Base-by-base conservation (phyloP, 2,113 vertebrate species). In the Tapirus terrestris region DNA sequence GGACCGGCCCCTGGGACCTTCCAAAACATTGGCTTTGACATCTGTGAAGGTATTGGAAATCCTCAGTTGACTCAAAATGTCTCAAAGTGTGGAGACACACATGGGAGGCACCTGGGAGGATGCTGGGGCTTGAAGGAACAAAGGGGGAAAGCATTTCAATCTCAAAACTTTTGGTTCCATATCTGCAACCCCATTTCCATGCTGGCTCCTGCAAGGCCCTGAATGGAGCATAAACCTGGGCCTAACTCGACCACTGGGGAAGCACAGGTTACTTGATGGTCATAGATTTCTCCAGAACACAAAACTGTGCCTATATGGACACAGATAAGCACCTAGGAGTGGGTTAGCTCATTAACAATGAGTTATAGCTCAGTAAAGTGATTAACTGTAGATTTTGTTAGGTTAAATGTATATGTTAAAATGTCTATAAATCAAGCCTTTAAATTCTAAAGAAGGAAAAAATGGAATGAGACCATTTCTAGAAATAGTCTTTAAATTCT, bases 1-100 rank as follows among this genome's bases (percentile, higher is more conserved):
- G 29, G 17, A 36, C 3, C 53, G 10, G 11, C 5, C 8, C 89
- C 89, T 18, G 97, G 97, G 18, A 58, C 85, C 63, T 95, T 96
- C 87, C 73, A 13, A 11, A 98, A 98, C 36, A 4, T 23, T 25
- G 95, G 63, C 20, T 98, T 98, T 56, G 96, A 97, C 51, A 25
- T 63, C 60, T 12, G 0, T 10, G 96, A 96, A 95, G 98, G 98
- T 98, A 98, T 3, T 0, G 25, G 61, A 72, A 33, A n/a, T 84
- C 27, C 56, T 80, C 36, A 0, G 17, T 27, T 76, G 4, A 16
- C 60, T 95, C 9, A 60, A n/a, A 80, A 61, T 51, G 51, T 82
- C 58, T 81, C 11, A 14, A 29, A 23, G 29, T 39, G 43, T 89
- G 45, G 63, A 39, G 56, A 77, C 27, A 20, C 36, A 53, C 27